Conservation (phyloP, 2,113 vertebrate species). For the Sigmodon hispidus region DNA sequence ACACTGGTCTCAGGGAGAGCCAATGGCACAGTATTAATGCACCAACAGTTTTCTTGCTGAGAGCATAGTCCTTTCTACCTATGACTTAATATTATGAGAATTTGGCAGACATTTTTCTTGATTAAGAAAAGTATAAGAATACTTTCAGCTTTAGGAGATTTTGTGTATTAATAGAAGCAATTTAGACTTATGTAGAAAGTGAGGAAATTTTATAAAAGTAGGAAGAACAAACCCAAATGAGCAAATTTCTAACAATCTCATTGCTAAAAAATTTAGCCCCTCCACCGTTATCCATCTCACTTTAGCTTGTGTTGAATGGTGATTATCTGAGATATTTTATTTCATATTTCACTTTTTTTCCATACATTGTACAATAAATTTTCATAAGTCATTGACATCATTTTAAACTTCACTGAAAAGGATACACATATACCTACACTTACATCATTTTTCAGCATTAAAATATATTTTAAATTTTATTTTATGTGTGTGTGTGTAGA, state of each 20-base stretch:
- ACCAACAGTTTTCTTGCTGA: not conserved
- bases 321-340: not conserved
- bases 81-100: slow-evolving; percentile 39
- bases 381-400: not conserved
- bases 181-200: not conserved
- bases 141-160: not conserved
- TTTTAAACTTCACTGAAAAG: slow-evolving; percentile 26
- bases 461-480: not conserved
- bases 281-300: not conserved
- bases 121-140: not conserved
- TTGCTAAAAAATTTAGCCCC: not conserved
- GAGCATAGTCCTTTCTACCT: not conserved
- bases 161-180: slow-evolving; percentile 22
- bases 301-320: not conserved
- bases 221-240: slow-evolving; percentile 12
- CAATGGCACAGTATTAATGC: not conserved
- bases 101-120: not conserved
- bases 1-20: not conserved
- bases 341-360: not conserved
- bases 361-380: not conserved
- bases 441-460: not conserved
- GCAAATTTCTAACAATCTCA: not conserved
- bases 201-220: not conserved
- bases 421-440: not conserved
- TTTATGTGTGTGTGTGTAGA: not conserved